Percentiles rank a stretch among this genome's conserved stretches.
phyloP scores from a whole-genome alignment of 1,140 invertebrate species.

The Phenacoccus solenopsis region DNA sequence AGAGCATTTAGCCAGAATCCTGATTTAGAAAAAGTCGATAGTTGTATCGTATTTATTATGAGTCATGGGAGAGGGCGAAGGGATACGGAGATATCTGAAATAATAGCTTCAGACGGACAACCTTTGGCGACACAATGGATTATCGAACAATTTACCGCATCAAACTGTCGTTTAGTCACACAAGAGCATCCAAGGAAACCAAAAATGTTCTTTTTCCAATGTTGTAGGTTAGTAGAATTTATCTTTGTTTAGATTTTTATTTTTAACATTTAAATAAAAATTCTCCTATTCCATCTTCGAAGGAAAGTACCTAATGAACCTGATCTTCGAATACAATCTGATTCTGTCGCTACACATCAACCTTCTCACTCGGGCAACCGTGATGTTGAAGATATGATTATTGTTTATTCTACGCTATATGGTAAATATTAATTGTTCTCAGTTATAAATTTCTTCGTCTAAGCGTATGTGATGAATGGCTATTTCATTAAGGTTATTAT shows the following conservation, averaged over 20 bases:
- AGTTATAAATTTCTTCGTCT: too few relatives aligned
- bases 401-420: neutral
- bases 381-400: neutral
- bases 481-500: constrained; percentile 13
- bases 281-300: too few relatives aligned
- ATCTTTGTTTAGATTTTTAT: too few relatives aligned
- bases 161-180: neutral
- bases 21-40: neutral
- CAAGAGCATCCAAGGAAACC: constrained; percentile 18
- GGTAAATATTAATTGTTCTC: neutral
- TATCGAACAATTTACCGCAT: constrained; percentile 17
- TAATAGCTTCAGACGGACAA: constrained; percentile 16
- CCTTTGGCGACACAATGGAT: constrained; percentile 12
- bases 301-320: too few relatives aligned
- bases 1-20: neutral
- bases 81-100: neutral
- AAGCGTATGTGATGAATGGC: too few relatives aligned
- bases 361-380: neutral
- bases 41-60: constrained; percentile 23
- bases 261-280: too few relatives aligned
- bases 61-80: constrained; percentile 19
- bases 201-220: constrained; percentile 23
- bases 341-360: neutral
- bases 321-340: neutral
- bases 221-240: constrained; percentile 18